Base-by-base conservation (phyloP, 2,113 vertebrate species). In the Acanthochromis polyacanthus region DNA sequence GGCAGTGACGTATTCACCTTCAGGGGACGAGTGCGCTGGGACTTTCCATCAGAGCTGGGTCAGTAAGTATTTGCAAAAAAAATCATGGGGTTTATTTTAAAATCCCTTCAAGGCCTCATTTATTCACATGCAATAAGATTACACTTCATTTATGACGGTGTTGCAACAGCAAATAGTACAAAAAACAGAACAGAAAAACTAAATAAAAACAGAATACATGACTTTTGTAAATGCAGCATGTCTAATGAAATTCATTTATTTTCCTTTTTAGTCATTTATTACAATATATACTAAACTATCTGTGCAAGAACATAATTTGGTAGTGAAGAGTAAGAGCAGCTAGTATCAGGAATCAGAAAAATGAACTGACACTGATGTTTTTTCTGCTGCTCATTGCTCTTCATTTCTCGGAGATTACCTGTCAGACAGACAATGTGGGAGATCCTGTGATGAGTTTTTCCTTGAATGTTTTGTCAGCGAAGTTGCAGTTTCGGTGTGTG, bases 81-180 rank as follows among this genome's bases (percentile, higher is more conserved):
- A 84, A 89, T 71, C n/a, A 59, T 52, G 23, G 28, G 75, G 86
- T 82, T 89, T 82, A 67, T 84, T 84, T 86, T 78, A 86, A 69
- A 78, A 72, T 68, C 57, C 36, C 48, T 71, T 45, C 45, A 86
- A 81, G 51, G 22, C 2, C 16, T 50, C 40, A 25, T 73, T 87
- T 69, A 56, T 63, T 67, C 61, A 73, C 3, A 71, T 32, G 32
- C 56, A 71, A 55, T 81, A 40, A 71, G 20, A 71, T 12, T 12
- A 80, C 75, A 65, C 43, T 14, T 62, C 11, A 84, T n/a, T 62
- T 45, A 56, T 23, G 11, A 2, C 36, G 25, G 12, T 43, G 14
- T 40, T 64, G 58, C 38, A 64, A 32, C 36, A 56, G 22, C 5
- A 15, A 63, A 32, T 48, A 38, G 12, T 10, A 73, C 22, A 15